A percentile compares a stretch with the other conserved stretches of the same genome.
Evolutionary conservation across 2,797 vertebrate genomes (phyloP).

Genomic region (Lycodopsis pacificus): DNA sequence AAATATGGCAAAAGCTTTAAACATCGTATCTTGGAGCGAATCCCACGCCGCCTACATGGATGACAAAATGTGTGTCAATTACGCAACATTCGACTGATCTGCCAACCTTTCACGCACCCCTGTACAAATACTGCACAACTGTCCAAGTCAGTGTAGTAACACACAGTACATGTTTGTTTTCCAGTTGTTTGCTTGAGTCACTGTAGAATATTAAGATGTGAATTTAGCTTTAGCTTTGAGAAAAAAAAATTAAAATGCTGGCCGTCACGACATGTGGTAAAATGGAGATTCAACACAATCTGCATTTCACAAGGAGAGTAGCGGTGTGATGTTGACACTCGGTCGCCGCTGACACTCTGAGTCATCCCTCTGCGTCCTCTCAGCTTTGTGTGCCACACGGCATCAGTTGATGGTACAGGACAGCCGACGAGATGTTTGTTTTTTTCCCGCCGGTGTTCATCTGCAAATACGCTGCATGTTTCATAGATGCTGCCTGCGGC

Average conservation of each 20-base stretch:
- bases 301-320: slow-evolving; percentile 23
- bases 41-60: slow-evolving; percentile 46
- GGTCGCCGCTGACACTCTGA: slow-evolving; percentile 33
- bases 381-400: slow-evolving; percentile 43
- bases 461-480: slow-evolving; percentile 53
- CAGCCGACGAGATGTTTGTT: slow-evolving; percentile 34
- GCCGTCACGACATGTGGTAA: not conserved
- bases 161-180: not conserved
- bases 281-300: slow-evolving; percentile 22
- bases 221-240: slow-evolving; percentile 6
- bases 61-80: slow-evolving; percentile 57
- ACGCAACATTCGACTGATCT: slow-evolving; percentile 50
- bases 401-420: slow-evolving; percentile 39
- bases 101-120: slow-evolving; percentile 41
- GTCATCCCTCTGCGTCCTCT: slow-evolving; percentile 46
- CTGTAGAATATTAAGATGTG: slow-evolving; percentile 7
- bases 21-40: slow-evolving; percentile 46
- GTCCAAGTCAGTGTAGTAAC: slow-evolving; percentile 33
- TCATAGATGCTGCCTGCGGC: slow-evolving; percentile 54
- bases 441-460: slow-evolving; percentile 21
- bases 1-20: slow-evolving; percentile 51
- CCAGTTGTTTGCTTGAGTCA: not conserved
- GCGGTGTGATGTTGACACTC: slow-evolving; percentile 28
- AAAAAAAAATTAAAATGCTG: not conserved
- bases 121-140: slow-evolving; percentile 15